These are phyloP conservation scores for Tubulanus polymorphus DNA, from an alignment of 2,888 invertebrate genomes.

Conservation along the genomic window DNA sequence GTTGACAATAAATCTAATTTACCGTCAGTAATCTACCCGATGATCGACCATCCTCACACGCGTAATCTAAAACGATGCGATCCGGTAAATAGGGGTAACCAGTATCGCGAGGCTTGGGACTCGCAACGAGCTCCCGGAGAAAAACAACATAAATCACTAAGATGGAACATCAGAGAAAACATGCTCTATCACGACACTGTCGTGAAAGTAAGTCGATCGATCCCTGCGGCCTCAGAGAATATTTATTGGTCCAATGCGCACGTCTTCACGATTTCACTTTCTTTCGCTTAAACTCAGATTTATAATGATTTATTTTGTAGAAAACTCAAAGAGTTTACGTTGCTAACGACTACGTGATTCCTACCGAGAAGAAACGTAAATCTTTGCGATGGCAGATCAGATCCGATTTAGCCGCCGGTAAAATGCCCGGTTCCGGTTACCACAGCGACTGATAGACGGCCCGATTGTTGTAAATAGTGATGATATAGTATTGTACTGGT, in stretches of 20 bases:
- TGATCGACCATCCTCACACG: conserved; percentile 38
- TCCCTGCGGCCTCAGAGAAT: neutral
- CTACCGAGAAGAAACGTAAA: conserved; percentile 49
- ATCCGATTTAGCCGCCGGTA: conserved; percentile 42
- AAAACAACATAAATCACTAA: conserved; percentile 43
- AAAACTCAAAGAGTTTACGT: conserved; percentile 38
- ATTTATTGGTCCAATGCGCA: neutral
- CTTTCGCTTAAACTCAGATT: neutral
- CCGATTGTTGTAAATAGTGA: no score
- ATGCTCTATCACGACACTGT: conserved; percentile 47
- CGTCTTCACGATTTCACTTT: neutral
- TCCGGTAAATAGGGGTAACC: conserved; percentile 44
- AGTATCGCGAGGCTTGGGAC: conserved; percentile 44
- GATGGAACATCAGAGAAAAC: conserved; percentile 49
- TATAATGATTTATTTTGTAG: conserved; percentile 25
- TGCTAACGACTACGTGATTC: conserved; percentile 45
- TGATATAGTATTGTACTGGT: no score
- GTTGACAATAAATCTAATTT: neutral
- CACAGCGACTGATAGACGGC: neutral
- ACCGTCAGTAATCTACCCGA: conserved; percentile 37
- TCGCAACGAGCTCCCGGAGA: conserved; percentile 47
- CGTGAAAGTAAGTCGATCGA: conserved; percentile 34
- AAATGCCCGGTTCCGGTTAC: conserved; percentile 33
- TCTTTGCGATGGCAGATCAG: conserved; percentile 49
- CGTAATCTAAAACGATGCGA: conserved; percentile 38